Evolutionary conservation across 2,888 invertebrate species (phyloP), one percentile per base, ranked within the genome.

Genomic region (Oasisia sp.): DNA sequence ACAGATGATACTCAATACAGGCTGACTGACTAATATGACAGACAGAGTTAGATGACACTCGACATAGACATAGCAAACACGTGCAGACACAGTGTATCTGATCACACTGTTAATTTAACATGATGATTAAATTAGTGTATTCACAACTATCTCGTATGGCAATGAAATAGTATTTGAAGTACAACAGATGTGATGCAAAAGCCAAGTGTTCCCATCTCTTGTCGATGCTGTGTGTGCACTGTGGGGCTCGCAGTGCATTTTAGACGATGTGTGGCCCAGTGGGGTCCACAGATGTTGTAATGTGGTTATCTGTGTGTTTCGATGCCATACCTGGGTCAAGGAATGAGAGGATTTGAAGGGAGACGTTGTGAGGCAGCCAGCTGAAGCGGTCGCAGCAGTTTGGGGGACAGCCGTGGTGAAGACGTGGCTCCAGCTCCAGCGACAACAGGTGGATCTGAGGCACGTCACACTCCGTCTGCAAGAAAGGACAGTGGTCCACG

Each of bases 301-400:
- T 4, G 4, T 38, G 38, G 38, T 38, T 12, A 45, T 14, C 32
- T 3, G 45, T 44, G 91, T 44, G 3, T 92, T 38, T 32, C 19
- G 19, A 11, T 38, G 45, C 93, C 93, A 93, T 92, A 96, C 96
- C 96, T 94, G 97, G 96, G 94, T 97, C 97, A 14, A 97, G 95
- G 94, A 95, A 96, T 14, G 96, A 95, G 93, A 97, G 95, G 91
- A 97, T 96, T 91, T 95, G 95, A 91, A 95, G 94, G 56, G 96
- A 95, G 12, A 96, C 93, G 93, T 95, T 95, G 44, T 95, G 94
- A 32, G 97, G 97, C 58, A 97, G 94, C 96, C 96, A 96, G 58
- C 96, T 95, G 58, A 97, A 94, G 89, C 96, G 95, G 94, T 97
- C 97, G 93, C 96, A 95, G 93, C 97, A 97, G 94, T 96, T 97